Base-by-base conservation (phyloP, 2,797 vertebrate genomes). In the Euphonia xanthogaster region DNA sequence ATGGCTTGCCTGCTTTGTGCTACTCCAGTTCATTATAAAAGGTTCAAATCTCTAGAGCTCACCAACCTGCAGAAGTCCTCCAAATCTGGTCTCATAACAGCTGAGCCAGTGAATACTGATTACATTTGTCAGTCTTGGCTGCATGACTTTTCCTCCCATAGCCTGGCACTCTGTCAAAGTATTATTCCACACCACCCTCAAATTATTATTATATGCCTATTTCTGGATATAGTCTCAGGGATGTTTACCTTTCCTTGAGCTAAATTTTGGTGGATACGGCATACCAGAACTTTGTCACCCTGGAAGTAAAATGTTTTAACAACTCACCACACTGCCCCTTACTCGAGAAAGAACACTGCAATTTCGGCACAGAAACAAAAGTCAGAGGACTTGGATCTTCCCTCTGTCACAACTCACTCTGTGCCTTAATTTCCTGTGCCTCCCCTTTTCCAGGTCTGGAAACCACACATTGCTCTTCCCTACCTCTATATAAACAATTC, bases 91-190 rank as follows among this genome's bases (percentile, higher is more conserved):
- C 89, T 94, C 4, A 0, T 78, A 95, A 94, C 96, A 97, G 96
- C 95, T 97, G 95, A 96, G 94, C 93, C 91, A 90, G 87, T 88
- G 93, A 95, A 96, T 81, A 88, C 70, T 88, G 94, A 96, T 94
- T 76, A 81, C 66, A 88, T 95, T 92, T 94, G 87, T 95, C 93
- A 88, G 62, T 91, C 87, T 91, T 95, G 95, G 93, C 94, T 94
- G 78, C 55, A 63, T 57, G 79, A 81, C 82, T 94, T 93, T 90
- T 95, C 84, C 78, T 93, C 70, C 88, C 91, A 57, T 76, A 70
- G 73, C 70, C 70, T 95, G 95, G 93, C 93, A 81, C 60, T 84
- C 73, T 90, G 47, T 86, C 90, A 93, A 90, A 95, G 79, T 37
- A 88, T 21, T 14, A 57, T 78, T 95, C 88, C 66, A 90, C 42